Evolutionary conservation across 1,140 invertebrate genomes (phyloP).

Genomic region (Trichonephila clavipes): DNA sequence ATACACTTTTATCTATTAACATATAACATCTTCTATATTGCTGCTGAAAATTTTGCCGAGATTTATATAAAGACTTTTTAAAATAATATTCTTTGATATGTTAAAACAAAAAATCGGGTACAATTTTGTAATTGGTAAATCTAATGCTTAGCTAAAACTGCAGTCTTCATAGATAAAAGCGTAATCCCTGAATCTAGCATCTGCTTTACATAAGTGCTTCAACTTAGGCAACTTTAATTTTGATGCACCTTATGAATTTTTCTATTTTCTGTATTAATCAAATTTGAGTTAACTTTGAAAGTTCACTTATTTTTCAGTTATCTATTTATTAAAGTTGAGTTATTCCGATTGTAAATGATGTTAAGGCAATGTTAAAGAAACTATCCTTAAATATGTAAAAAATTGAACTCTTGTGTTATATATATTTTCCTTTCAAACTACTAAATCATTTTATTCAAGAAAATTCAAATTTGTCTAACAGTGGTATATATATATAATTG

Average conservation of each 20-base stretch:
- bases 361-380: background rate
- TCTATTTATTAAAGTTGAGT: background rate
- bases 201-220: constrained; percentile 27
- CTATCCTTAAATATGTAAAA: too few species aligned
- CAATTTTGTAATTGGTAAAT: constrained; percentile 31
- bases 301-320: background rate
- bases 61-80: constrained; percentile 35
- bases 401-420: too few species aligned
- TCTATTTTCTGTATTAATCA: too few species aligned
- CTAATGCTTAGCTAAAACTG: constrained; percentile 34
- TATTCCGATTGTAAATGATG: background rate
- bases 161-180: background rate
- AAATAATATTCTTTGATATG: constrained; percentile 31
- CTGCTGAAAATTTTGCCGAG: constrained; percentile 30
- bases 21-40: constrained; percentile 41
- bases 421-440: too few species aligned
- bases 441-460: too few species aligned
- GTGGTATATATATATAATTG: too few species aligned
- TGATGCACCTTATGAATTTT: background rate
- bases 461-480: too few species aligned
- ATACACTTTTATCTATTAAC: constrained; percentile 64
- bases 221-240: constrained; percentile 6
- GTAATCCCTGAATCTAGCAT: constrained; percentile 8
- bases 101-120: constrained; percentile 18
- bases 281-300: background rate